phyloP scores from a whole-genome alignment of 2,888 invertebrate species.

The Tiliacea aurago region DNA sequence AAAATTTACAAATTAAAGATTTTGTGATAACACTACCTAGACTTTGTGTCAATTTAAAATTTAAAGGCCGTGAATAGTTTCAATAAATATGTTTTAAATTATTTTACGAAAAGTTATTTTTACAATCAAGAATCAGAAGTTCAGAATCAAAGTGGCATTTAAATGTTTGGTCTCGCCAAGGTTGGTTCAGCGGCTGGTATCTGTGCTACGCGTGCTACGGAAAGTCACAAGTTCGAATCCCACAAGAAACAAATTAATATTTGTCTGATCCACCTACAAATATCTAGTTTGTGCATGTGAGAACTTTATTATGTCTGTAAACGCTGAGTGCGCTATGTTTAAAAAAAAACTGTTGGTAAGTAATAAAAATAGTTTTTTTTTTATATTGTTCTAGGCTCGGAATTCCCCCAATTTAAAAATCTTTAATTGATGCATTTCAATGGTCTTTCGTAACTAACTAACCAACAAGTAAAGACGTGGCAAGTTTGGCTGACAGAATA shows the following conservation, averaged over 20 bases:
- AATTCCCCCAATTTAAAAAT: not conserved
- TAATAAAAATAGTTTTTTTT: not conserved
- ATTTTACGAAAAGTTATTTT: not conserved
- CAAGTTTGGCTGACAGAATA: not conserved
- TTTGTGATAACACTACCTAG: constrained; percentile 26
- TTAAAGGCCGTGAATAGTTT: constrained; percentile 6
- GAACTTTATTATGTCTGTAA: not conserved
- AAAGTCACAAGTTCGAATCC: not conserved
- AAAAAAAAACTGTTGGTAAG: not conserved
- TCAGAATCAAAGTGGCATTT: not conserved
- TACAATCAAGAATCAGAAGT: not conserved
- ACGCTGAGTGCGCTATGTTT: not conserved
- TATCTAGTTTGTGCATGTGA: not conserved
- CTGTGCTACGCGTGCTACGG: not conserved
- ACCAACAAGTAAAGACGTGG: not conserved
- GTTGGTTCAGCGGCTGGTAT: not conserved
- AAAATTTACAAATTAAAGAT: constrained; percentile 47
- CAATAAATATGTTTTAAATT: not conserved
- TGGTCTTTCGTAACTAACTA: not conserved
- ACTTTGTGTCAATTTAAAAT: constrained; percentile 21
- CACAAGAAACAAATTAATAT: not conserved
- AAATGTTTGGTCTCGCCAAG: not conserved
- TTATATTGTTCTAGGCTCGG: not conserved
- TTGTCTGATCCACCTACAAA: not conserved
- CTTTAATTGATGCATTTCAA: not conserved